Base-by-base conservation (phyloP, 2,113 vertebrate genomes). In the Nycticorax nycticorax region DNA sequence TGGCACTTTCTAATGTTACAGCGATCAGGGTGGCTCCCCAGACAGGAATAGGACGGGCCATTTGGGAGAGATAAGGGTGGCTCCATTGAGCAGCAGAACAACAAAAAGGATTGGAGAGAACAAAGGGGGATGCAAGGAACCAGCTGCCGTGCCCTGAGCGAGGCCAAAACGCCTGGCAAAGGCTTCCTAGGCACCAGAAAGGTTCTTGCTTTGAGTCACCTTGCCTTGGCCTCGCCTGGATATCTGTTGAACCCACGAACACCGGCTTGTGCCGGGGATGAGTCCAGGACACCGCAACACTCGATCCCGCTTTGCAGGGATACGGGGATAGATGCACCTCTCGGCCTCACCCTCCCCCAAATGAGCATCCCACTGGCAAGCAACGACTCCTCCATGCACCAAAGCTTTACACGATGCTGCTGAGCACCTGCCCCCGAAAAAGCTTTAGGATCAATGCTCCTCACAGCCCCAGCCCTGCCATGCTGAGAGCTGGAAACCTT, bases 381-480 rank as follows among this genome's bases (percentile, higher is more conserved):
- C 1, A 0, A 21, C 0, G 1, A 37, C 37, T 47, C 45, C 39
- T 67, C 45, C 22, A 2, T 1, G 15, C 33, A 2, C 39, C 59
- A 8, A 45, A 41, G 21, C 20, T 33, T 55, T 9, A 10, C 1
- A 0, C 0, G 5, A 39, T 43, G 55, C 62, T 85, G 52, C 63
- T 3, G 8, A 79, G 62, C 16, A 27, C n/a, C 60, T 62, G 67
- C 19, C 8, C 33, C 35, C 0, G 0, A 12, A 60, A 47, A 66
- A 22, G 47, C 26, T 41, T 32, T 18, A 20, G 39, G 57, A 62
- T 63, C 67, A 39, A 33, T 33, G 11, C 8, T 55, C 6, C 19
- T 41, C 47, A 9, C 19, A 57, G 21, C 10, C 30, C 8, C 48
- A 53, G 4, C 23, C 30, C 37, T 33, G 23, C 13, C 1, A 0